These are phyloP conservation scores for Bubalus kerabau DNA, from an alignment of 2,113 vertebrate genomes.

Conservation along the genomic window DNA sequence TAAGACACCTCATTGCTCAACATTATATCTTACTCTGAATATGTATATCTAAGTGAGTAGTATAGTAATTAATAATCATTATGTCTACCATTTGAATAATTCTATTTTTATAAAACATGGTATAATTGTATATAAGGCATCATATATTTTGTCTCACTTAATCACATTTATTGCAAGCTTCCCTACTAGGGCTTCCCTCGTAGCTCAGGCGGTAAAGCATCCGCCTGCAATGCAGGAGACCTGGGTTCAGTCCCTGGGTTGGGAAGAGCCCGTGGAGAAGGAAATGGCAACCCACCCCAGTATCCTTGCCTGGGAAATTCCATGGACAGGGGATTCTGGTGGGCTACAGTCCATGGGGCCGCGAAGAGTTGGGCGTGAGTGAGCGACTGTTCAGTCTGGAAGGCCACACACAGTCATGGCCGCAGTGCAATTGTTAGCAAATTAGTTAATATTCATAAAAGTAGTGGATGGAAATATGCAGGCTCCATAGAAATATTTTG, in stretches of 20 bases:
- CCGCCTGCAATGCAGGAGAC: neutral
- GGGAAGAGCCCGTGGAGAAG: neutral
- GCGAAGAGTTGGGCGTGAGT: neutral
- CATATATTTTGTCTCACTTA: neutral
- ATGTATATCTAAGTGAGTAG: neutral
- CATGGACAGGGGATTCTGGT: neutral
- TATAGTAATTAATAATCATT: neutral
- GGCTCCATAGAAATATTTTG: neutral
- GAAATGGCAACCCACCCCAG: neutral
- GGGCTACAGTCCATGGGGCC: neutral
- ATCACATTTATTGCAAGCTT: neutral
- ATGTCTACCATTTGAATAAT: neutral
- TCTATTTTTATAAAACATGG: neutral
- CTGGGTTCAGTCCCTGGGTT: neutral
- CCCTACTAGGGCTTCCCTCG: neutral
- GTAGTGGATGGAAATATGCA: neutral
- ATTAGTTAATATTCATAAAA: neutral
- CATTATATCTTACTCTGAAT: neutral
- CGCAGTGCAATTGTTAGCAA: neutral
- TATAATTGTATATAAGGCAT: neutral
- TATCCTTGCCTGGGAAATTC: neutral
- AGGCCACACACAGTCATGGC: neutral
- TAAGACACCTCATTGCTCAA: neutral
- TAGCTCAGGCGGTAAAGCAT: neutral
- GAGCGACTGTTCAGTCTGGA: neutral